phyloP scores from a whole-genome alignment of 1,140 invertebrate species.

The Zaprionus africanus region DNA sequence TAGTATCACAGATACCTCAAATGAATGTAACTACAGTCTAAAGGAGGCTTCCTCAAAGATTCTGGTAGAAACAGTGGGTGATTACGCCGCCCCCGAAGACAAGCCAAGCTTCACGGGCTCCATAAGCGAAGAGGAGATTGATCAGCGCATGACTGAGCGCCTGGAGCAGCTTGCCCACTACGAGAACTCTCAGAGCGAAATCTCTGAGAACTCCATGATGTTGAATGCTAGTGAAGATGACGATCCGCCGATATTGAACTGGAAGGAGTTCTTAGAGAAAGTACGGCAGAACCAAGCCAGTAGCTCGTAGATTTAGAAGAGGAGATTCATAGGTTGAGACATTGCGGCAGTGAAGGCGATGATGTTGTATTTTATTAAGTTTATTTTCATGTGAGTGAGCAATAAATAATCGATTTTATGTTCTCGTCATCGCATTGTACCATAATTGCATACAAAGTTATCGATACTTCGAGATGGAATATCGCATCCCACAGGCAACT shows the following conservation, averaged over 20 bases:
- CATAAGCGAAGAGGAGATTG: constrained; percentile 2
- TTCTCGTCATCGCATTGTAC: neutral
- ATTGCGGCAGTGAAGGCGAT: too few relatives aligned
- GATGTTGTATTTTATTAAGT: too few relatives aligned
- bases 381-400: neutral
- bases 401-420: neutral
- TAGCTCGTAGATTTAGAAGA: neutral
- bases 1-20: neutral
- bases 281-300: neutral
- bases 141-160: constrained; percentile 44
- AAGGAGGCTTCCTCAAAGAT: neutral
- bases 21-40: neutral
- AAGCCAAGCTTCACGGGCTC: constrained; percentile 7
- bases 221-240: neutral
- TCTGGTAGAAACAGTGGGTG: neutral
- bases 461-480: neutral
- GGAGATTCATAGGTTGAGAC: too few relatives aligned
- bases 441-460: neutral
- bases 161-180: constrained; percentile 49
- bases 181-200: constrained; percentile 37
- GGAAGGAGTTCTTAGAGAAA: constrained; percentile 16
- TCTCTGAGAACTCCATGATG: neutral
- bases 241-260: neutral
- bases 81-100: neutral
- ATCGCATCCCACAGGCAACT: neutral